phyloP scores from a whole-genome alignment of 2,113 vertebrate species.

The Hemiscyllium ocellatum region DNA sequence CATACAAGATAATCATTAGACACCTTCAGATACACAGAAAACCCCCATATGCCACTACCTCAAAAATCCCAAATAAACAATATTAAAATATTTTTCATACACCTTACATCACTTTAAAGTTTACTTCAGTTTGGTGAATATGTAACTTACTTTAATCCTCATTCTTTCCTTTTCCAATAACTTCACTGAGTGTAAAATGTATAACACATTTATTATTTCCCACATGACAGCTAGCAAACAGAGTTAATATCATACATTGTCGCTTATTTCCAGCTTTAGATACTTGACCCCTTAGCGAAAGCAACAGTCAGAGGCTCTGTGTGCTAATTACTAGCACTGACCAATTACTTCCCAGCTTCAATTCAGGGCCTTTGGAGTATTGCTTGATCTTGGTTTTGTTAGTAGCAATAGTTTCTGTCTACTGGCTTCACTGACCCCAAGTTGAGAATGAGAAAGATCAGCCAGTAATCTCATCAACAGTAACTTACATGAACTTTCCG shows the following conservation, averaged over 20 bases:
- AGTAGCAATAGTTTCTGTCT: not conserved
- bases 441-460: not conserved
- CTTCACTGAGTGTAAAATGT: not conserved
- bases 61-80: no score
- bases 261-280: not conserved
- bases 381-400: not conserved
- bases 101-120: no score
- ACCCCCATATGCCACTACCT: no score
- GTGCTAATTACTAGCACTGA: no score
- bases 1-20: no score
- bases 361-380: not conserved
- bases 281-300: not conserved
- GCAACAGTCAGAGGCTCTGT: not conserved
- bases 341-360: no score
- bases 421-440: not conserved
- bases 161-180: not conserved
- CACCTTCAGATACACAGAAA: no score
- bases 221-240: not conserved
- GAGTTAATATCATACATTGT: not conserved
- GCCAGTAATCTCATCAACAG: not conserved
- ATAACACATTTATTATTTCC: no score
- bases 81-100: no score
- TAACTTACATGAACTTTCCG: not conserved
- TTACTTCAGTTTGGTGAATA: no score
- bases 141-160: no score